A percentile compares a stretch with the other conserved stretches of the same genome.
These are phyloP conservation scores for Oreochromis spilurus DNA, from an alignment of 2,113 vertebrate genomes.

Conservation along the genomic window DNA sequence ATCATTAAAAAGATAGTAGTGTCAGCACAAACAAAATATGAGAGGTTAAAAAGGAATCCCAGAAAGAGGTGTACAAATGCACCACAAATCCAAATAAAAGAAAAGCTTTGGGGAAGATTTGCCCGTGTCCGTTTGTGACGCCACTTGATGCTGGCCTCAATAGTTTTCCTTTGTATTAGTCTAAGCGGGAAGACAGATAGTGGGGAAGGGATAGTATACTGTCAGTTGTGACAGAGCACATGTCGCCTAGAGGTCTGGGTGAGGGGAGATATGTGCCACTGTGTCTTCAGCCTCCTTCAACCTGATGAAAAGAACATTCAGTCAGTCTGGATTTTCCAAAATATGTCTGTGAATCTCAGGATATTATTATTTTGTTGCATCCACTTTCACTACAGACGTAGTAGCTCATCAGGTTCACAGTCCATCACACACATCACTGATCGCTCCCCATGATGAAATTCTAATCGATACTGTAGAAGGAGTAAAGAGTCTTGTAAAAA, in stretches of 20 bases:
- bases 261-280: neutral
- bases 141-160: neutral
- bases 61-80: neutral
- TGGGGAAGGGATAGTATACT: neutral
- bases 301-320: neutral
- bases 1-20: neutral
- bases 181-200: neutral
- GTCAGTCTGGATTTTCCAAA: neutral
- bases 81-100: neutral
- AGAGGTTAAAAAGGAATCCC: rapidly evolving
- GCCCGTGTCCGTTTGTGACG: neutral
- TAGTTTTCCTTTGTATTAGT: neutral
- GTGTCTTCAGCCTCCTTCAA: neutral
- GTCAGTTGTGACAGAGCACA: neutral
- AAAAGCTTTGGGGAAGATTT: neutral
- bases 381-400: neutral
- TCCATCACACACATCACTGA: neutral
- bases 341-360: neutral
- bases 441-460: neutral
- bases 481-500: neutral
- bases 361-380: rapidly evolving
- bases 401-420: rapidly evolving
- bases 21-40: neutral
- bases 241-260: neutral
- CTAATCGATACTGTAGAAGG: neutral